A percentile compares a stretch with the other conserved stretches of the same genome.
phyloP scores from a whole-genome alignment of 2,888 invertebrate genomes.

The Tridacna gigas region DNA sequence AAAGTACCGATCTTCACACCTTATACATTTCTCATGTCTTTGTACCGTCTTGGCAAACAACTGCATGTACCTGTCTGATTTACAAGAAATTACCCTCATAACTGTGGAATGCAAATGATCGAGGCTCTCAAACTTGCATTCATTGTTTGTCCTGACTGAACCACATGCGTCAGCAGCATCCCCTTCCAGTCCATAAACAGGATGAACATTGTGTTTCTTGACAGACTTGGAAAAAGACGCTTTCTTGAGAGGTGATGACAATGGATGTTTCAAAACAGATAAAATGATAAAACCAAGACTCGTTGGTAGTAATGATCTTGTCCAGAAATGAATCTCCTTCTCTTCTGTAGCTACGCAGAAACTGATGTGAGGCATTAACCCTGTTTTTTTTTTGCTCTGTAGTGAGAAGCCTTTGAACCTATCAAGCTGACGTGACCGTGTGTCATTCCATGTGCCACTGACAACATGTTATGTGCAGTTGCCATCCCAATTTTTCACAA shows the following conservation, averaged over 20 bases:
- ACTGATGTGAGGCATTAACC: not conserved
- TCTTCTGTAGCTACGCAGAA: not conserved
- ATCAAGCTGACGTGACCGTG: constrained; percentile 15
- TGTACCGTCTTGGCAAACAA: no score
- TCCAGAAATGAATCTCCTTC: constrained; percentile 20
- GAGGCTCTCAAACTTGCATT: constrained; percentile 13
- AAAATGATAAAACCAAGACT: constrained; percentile 9
- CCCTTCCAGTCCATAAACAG: constrained; percentile 28
- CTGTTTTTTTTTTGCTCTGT: not conserved
- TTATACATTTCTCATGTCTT: constrained; percentile 2
- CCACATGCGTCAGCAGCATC: constrained; percentile 13
- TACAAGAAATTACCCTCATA: not conserved
- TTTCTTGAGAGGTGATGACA: not conserved
- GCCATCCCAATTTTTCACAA: not conserved
- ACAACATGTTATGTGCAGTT: constrained; percentile 1
- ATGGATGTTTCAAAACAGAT: constrained; percentile 14
- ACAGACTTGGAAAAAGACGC: not conserved
- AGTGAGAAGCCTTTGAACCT: constrained; percentile 1
- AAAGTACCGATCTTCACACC: not conserved
- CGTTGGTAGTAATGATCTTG: constrained; percentile 13
- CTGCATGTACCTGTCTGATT: not conserved
- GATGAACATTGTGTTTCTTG: constrained; percentile 21
- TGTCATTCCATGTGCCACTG: not conserved
- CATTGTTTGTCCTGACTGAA: constrained; percentile 14
- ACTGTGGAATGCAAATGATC: not conserved